A percentile compares a stretch with the other conserved stretches of the same genome.
These are phyloP conservation scores for Chamaea fasciata DNA, from an alignment of 2,113 vertebrate species.

Conservation along the genomic window DNA sequence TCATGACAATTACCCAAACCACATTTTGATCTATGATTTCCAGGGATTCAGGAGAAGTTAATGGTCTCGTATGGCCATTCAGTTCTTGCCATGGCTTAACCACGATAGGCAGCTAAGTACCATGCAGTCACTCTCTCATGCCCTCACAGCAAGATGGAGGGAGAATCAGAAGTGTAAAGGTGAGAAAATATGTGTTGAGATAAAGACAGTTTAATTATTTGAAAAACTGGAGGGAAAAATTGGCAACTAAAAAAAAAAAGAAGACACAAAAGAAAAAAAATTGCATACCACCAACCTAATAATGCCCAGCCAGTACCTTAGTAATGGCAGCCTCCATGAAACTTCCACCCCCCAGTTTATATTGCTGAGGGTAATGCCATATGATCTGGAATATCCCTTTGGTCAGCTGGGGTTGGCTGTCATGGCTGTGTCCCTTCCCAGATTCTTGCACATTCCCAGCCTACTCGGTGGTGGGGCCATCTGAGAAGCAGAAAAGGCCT, in stretches of 20 bases:
- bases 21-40: background rate
- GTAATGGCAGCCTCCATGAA: background rate
- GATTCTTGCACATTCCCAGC: background rate
- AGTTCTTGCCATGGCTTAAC: background rate
- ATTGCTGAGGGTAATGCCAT: background rate
- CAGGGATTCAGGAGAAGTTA: background rate
- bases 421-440: background rate
- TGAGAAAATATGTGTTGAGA: background rate
- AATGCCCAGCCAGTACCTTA: background rate
- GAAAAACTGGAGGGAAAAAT: background rate
- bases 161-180: background rate
- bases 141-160: background rate
- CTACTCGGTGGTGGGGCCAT: background rate
- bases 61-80: background rate
- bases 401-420: background rate
- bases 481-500: background rate
- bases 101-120: background rate
- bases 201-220: background rate
- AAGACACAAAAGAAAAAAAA: background rate
- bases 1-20: background rate
- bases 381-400: background rate
- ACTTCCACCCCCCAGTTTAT: background rate
- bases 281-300: background rate
- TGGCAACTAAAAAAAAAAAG: background rate
- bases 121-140: fast-evolving